phyloP scores from a whole-genome alignment of 2,113 vertebrate species.

The Chaetodon trifascialis region DNA sequence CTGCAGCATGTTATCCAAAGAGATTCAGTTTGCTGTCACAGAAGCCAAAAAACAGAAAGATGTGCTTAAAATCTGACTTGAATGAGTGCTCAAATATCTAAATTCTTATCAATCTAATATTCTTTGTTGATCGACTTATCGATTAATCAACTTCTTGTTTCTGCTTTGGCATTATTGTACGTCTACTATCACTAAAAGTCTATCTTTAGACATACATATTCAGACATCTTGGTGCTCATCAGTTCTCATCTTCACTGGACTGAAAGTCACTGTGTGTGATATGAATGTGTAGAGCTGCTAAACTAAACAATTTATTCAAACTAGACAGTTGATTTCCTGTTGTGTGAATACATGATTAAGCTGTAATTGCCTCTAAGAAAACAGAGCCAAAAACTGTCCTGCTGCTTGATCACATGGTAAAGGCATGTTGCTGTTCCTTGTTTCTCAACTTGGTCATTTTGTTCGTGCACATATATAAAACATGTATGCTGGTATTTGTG shows the following conservation, averaged over 20 bases:
- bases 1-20: not conserved
- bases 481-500: too few species aligned
- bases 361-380: constrained; percentile 33
- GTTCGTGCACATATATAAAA: not conserved
- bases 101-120: too few species aligned
- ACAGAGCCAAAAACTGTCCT: not conserved
- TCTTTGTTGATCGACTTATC: too few species aligned
- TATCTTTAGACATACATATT: not conserved
- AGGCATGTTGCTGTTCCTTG: not conserved
- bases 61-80: not conserved
- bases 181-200: not conserved
- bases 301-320: constrained; percentile 1
- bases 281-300: not conserved
- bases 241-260: not conserved
- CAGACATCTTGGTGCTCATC: not conserved
- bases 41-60: not conserved
- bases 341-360: constrained; percentile 4
- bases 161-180: not conserved
- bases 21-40: not conserved
- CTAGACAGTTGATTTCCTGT: constrained; percentile 22
- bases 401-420: not conserved
- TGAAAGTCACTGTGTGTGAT: not conserved
- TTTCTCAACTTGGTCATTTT: constrained; percentile 6
- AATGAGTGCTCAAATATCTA: too few species aligned
- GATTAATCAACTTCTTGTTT: not conserved